Evolutionary conservation across 2,888 invertebrate genomes (phyloP).

Genomic region (Trachelus iudaicus): DNA sequence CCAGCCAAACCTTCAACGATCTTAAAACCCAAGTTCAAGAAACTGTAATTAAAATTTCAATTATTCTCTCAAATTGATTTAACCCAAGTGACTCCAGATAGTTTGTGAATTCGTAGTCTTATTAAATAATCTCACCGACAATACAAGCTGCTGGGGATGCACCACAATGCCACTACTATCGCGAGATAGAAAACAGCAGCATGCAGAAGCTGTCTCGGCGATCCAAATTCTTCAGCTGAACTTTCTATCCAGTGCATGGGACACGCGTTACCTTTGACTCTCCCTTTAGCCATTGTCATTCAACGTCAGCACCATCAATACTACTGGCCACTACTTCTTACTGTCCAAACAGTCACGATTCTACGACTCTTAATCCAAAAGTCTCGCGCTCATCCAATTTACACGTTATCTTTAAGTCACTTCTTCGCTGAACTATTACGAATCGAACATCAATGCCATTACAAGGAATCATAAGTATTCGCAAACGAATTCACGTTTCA

Average conservation of each 20-base stretch:
- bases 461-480: not conserved
- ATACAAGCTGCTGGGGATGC: conserved; percentile 48
- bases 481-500: not conserved
- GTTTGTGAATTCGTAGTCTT: not conserved
- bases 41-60: not conserved
- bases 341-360: not conserved
- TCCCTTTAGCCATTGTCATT: not conserved
- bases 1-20: not conserved
- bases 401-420: not conserved
- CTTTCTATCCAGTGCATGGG: conserved; percentile 45
- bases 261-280: conserved; percentile 21
- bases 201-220: conserved; percentile 47
- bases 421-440: not conserved
- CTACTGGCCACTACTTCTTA: not conserved
- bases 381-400: not conserved
- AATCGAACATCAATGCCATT: not conserved
- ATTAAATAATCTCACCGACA: conserved; percentile 48
- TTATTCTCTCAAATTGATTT: not conserved
- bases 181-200: conserved; percentile 50
- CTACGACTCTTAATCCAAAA: not conserved
- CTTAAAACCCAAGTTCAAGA: not conserved
- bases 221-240: conserved; percentile 34
- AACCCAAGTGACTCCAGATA: not conserved
- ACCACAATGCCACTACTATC: conserved; percentile 50
- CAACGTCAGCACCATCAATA: not conserved